Evolutionary conservation across 2,888 invertebrate genomes (phyloP), one percentile per base, ranked within the genome.

Genomic region (Ichneumoninae sp.): DNA sequence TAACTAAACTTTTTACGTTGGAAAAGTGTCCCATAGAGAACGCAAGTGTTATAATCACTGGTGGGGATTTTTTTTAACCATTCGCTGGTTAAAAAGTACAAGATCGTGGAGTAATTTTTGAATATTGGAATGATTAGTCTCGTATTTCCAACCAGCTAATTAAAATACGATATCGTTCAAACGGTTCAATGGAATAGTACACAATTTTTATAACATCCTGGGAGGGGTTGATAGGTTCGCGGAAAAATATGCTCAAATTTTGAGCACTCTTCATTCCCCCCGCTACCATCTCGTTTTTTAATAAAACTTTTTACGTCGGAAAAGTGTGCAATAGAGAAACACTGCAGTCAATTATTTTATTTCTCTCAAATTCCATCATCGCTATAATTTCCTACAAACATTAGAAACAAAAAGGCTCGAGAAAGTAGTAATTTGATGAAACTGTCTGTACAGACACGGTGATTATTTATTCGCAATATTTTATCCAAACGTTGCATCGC

Each of bases 11-110:
- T 30, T 44, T 44, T 19, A 13, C 44, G 3, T 44, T 13, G 13
- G 4, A 10, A 44, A 44, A 0, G 44, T 13, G 2, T 13, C 13
- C 13, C 10, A 44, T 44, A 13, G 44, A 13, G 13, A 44, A 44
- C 47, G 60, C 77, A 50, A 72, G 82, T 68, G 82, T 72, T 72
- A 54, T 71, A 65, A 76, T 70, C 33, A 10, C 10, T 10, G 44
- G 0, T 19, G 13, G 72, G 22, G 10, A 30, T 66, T 33, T 33
- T 47, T 3, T 66, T 54, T 30, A 7, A 40, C 26, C 19, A 3
- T 2, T 30, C 1, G 13, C 13, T 13, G 1, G 26, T 5, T 26
- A 30, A 60, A 50, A 3, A 50, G 5, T 50, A 50, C 3, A 50
- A 50, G 1, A 1, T 50, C 2, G 50, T 50, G n/a, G 50, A 6